These are phyloP conservation scores for Amblyjoppa proteus DNA, from an alignment of 2,888 invertebrate genomes.

Conservation along the genomic window DNA sequence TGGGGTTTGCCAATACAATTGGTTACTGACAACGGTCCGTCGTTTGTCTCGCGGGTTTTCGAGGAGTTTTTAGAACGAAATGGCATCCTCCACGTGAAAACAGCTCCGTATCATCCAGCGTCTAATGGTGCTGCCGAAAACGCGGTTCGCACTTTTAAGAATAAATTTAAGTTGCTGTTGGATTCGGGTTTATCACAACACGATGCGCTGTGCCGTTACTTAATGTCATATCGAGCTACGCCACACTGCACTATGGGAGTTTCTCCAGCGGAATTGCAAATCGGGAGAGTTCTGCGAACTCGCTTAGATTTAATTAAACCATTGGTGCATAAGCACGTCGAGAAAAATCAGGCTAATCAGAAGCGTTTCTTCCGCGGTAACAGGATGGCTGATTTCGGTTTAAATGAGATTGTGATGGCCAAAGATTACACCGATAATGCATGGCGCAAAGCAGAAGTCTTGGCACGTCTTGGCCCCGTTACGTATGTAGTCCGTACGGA, in stretches of 20 bases:
- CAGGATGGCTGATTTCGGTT: slow-evolving; percentile 40
- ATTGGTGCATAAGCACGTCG: slow-evolving; percentile 42
- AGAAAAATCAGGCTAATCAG: slow-evolving; percentile 49
- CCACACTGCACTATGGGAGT: slow-evolving; percentile 56
- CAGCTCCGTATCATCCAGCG: slow-evolving; percentile 60
- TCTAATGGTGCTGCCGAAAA: slow-evolving; percentile 62
- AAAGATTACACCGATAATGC: slow-evolving; percentile 55
- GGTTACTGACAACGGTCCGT: slow-evolving; percentile 56
- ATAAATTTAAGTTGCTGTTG: slow-evolving; percentile 44
- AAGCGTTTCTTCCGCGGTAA: slow-evolving; percentile 58
- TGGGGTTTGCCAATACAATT: slow-evolving; percentile 48
- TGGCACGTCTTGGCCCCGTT: slow-evolving; percentile 56
- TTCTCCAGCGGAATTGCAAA: slow-evolving; percentile 54
- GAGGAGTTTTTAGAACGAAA: slow-evolving; percentile 38
- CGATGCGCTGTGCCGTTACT: slow-evolving; percentile 14
- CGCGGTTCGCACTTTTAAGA: slow-evolving; percentile 53
- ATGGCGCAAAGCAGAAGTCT: slow-evolving; percentile 49
- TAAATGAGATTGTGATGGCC: slow-evolving; percentile 59
- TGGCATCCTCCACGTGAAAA: slow-evolving; percentile 39
- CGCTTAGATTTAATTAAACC: slow-evolving; percentile 47
- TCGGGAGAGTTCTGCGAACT: slow-evolving; percentile 41
- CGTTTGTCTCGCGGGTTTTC: slow-evolving; percentile 42
- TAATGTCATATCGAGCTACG: slow-evolving; percentile 43
- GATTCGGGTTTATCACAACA: slow-evolving; percentile 11
- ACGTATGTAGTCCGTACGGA: slow-evolving; percentile 52